Evolutionary conservation across 2,113 vertebrate genomes (phyloP).

Genomic region (Micronycteris hirsuta): DNA sequence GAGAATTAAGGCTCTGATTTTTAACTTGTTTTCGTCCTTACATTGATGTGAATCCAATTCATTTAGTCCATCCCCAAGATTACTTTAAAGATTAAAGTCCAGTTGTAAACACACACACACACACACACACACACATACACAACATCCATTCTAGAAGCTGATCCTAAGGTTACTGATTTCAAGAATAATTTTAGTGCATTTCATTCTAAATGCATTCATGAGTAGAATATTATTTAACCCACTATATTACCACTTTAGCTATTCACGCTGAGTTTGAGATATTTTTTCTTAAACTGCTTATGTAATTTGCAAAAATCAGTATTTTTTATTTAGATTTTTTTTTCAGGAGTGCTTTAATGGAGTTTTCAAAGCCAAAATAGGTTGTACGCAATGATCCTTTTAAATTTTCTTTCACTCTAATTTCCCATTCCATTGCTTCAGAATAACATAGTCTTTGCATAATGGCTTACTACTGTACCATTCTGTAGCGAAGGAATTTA

Average conservation of each 20-base stretch:
- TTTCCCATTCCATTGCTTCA: conserved; percentile 60
- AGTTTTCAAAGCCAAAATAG: conserved; percentile 22
- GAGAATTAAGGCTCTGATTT: neutral
- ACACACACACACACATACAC: neutral
- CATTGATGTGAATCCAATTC: neutral
- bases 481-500: conserved; percentile 57
- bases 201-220: neutral
- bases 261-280: neutral
- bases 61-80: neutral
- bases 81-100: neutral
- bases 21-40: neutral
- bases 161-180: neutral
- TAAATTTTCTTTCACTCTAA: conserved; percentile 20
- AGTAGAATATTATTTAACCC: neutral
- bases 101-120: neutral
- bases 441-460: conserved; percentile 44
- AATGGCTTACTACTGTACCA: conserved; percentile 25
- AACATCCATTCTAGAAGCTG: neutral
- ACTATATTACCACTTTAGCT: neutral
- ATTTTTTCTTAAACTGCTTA: neutral
- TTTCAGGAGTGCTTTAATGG: conserved; percentile 5
- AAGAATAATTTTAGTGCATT: neutral
- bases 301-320: neutral
- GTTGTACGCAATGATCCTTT: conserved; percentile 37
- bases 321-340: conserved; percentile 33